Evolutionary conservation across 2,888 invertebrate species (phyloP), one percentile per base, ranked within the genome.

Genomic region (Himalopsyche anomala): DNA sequence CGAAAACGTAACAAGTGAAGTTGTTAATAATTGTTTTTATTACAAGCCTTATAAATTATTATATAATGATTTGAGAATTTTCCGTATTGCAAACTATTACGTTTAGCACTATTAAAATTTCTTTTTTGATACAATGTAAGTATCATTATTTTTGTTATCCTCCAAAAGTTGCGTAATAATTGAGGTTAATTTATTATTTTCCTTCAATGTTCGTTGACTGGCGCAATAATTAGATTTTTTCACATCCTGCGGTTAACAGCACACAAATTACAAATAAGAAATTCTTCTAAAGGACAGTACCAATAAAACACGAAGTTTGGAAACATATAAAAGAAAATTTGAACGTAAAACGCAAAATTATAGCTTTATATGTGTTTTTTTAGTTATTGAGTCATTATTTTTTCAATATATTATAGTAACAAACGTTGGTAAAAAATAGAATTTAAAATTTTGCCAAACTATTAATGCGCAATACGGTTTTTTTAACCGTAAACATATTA

Each of bases 221-320:
- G 5, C n/a, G 56, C 56, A 56, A 56, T 56, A 56, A 56, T 56
- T 56, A 56, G 56, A 56, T 45, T 56, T 55, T 56, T 56, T 56
- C n/a, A 19, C n/a, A 56, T 56, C 56, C 56, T 56, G 56, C n/a
- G 56, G 56, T 56, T 56, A 56, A 4, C n/a, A 56, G n/a, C 45
- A 56, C n/a, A 56, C 5, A 62, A 62, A 62, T 62, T 62, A 62
- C 62, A 62, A 62, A 62, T 28, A 62, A 19, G 6, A 62, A 62
- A 62, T 62, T 62, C 62, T 11, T 62, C 19, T 4, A 62, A 62
- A 62, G 62, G 62, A 62, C 62, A 62, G 62, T 62, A 62, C 62
- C 62, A 28, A 62, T 62, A 51, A 62, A 62, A 19, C 62, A 19
- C 11, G 62, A 28, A 12, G 62, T 62, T 28, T 62, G 2, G 28